Base-by-base conservation (phyloP, 2,113 vertebrate genomes). In the Aepyceros melampus region DNA sequence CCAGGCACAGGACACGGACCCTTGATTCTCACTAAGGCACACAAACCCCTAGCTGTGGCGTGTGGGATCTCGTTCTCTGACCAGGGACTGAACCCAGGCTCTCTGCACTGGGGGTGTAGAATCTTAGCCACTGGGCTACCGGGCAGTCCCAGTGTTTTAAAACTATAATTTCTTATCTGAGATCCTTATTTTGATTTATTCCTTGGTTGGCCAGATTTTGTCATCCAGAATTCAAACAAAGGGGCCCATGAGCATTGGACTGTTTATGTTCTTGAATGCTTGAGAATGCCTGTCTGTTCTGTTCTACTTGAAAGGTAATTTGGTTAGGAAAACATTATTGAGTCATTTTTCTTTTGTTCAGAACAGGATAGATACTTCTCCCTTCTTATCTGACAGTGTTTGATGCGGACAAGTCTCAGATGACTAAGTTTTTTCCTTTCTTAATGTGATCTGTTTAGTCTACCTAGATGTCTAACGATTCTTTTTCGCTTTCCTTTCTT, bases 41-140 rank as follows among this genome's bases (percentile, higher is more conserved):
- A 43, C 23, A 25, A 43, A 43, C 36, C 17, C 9, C 8, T 10
- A 1, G 10, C 2, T 40, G 67, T 0, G 36, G 36, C 23, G 0
- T 14, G 71, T 76, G 71, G 71, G 71, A 23, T 76, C 71, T 43
- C 3, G 3, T 76, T 43, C 36, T 31, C 36, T 43, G 71, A 7
- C 71, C 36, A 76, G 71, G 23, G 71, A 43, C 4, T 76, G 36
- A 76, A 43, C 23, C 71, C 23, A 14, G 71, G 36, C 71, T 14
- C 11, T 40, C 71, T 43, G 36, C 36, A 13, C 36, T 76, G 71
- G 36, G 71, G 43, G 36, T 27, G 23, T 76, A 23, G 23, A 27
- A 6, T 27, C 36, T 27, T 43, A 76, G 23, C 36, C 6, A 2
- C 36, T 76, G 71, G 21, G 27, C 36, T 19, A 13, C 36, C 71